Percentiles rank a stretch among this genome's conserved stretches.
Conservation (phyloP, 2,888 invertebrate genomes). For the Clivina fossor region DNA sequence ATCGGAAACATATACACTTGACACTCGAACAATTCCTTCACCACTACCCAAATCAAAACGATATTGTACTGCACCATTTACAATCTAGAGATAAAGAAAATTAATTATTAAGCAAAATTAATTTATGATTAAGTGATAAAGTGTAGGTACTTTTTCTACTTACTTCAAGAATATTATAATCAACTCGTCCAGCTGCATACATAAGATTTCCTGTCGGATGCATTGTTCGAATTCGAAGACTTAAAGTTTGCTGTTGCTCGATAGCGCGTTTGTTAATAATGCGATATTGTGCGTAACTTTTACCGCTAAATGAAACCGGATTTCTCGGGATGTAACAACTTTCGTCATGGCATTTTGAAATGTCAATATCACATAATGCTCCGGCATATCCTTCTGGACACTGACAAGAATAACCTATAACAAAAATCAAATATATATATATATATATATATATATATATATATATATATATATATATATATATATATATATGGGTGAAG, state of each 20-base stretch:
- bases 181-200: constrained; percentile 82
- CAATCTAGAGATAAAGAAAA: constrained; percentile 56
- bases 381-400: constrained; percentile 78
- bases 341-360: constrained; percentile 67
- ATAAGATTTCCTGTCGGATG: constrained; percentile 82
- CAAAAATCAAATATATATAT: neutral
- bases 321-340: constrained; percentile 71
- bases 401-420: constrained; percentile 67
- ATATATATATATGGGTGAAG: no score
- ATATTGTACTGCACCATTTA: constrained; percentile 84
- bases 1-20: constrained; percentile 76
- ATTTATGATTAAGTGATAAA: neutral
- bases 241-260: constrained; percentile 78
- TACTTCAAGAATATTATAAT: constrained; percentile 86
- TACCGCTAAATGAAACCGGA: constrained; percentile 78
- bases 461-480: no score
- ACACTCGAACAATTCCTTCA: constrained; percentile 78
- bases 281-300: constrained; percentile 78
- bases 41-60: constrained; percentile 92
- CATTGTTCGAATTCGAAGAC: constrained; percentile 79
- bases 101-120: constrained; percentile 6
- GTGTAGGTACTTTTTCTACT: constrained; percentile 22
- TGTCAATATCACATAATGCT: constrained; percentile 64
- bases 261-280: constrained; percentile 71
- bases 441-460: no score